Base-by-base conservation (phyloP, 2,888 invertebrate species). In the Torymus tubicola region DNA sequence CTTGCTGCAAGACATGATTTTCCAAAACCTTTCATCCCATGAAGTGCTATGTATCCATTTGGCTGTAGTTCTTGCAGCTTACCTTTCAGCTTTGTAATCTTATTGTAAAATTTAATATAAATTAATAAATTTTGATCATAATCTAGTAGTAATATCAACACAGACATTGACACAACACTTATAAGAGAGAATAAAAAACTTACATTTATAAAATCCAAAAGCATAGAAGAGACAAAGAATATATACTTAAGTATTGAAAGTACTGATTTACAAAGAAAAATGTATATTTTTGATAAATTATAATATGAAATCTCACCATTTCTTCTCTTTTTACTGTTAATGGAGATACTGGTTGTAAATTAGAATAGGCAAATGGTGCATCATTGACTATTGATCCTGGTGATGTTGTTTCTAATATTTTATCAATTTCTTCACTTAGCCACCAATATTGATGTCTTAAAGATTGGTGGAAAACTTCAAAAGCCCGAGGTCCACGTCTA, bases 21-120 rank as follows among this genome's bases (percentile, higher is more conserved):
- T 42, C 96, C 96, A 84, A 93, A 94, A 1, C 96, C 96, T n/a
- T 94, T 92, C 94, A 95, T 95, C 12, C 96, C 96, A 87, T 95
- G 93, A 14, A 96, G 91, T 0, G 93, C 93, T 2, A 95, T 89
- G 82, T 93, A 93, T 81, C 93, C 92, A 83, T 93, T 92, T 5
- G 93, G 92, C 42, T 91, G 86, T 24, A 95, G 87, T 1, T 87
- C 85, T 69, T 87, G 87, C 55, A 95, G 87, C 71, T 91, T 91
- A n/a, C 85, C 82, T 63, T 91, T 92, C 63, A 95, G 91, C 84
- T 91, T 89, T 79, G 89, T 83, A 84, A 93, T 92, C 94, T 94
- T 50, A 18, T 71, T 57, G 42, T 5, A 50, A 64, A 57, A 67
- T 42, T 72, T 16, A 52, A 13, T 14, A 21, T 77, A 8, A 53